Base-by-base conservation (phyloP, 2,888 invertebrate species). In the Heliconius aoede region DNA sequence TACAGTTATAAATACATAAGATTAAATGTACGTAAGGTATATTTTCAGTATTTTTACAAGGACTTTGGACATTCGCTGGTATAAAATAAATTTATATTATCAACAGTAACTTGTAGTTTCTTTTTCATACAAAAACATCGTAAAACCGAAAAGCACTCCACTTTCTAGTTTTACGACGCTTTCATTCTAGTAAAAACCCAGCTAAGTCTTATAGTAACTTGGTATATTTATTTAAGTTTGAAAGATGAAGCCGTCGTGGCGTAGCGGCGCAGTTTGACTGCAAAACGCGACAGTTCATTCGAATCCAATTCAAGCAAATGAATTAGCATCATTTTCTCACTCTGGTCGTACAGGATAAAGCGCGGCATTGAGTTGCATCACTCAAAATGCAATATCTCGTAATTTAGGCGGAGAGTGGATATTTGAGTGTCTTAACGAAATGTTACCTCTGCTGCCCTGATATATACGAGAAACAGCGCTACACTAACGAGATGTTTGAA, bases 121-220 rank as follows among this genome's bases (percentile, higher is more conserved):
- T 72, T 36, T 72, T 21, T 61, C 36, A 4, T 60, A 40, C 36
- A 61, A 61, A 72, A 72, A 72, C 72, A 72, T 72, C 72, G 72
- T 72, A 72, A 72, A 72, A 72, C 72, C 60, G 61, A 72, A 72
- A 72, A 36, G 72, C 72, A 72, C 72, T 72, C 72, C 60, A 72
- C 40, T 72, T 61, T 72, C 72, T 60, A 69, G 55, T 58, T 72
- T 72, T 72, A 72, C 40, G 72, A 72, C 61, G 72, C 72, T 72
- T 72, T 61, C 72, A 61, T 72, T 72, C 72, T 61, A 72, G 36
- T 61, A 72, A 72, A 72, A 72, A 40, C 72, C 24, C 5, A 28
- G 72, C 60, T 40, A 72, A 60, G 36, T 72, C 61, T 72, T 26
- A 61, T 60, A 72, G 36, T 60, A 61, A 60, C 40, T 61, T 40